Percentiles rank a stretch among this genome's conserved stretches.
phyloP scores from a whole-genome alignment of 2,888 invertebrate genomes.

The Julus scandinavius region DNA sequence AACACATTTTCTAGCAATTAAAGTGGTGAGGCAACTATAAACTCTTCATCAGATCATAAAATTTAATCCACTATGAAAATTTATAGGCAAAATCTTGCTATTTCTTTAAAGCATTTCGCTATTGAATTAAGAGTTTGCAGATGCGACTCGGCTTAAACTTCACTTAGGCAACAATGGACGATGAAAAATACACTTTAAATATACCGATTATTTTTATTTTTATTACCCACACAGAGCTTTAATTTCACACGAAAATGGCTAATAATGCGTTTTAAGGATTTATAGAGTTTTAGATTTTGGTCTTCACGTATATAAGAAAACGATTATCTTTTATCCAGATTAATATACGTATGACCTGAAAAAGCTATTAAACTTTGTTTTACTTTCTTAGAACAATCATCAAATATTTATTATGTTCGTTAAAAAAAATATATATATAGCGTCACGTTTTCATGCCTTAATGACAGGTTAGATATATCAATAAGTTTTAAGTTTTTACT shows the following conservation, averaged over 20 bases:
- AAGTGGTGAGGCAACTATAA: slow-evolving; percentile 24
- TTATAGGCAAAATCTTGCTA: not conserved
- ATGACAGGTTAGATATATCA: too few relatives aligned
- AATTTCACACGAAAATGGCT: not conserved
- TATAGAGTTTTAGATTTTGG: not conserved
- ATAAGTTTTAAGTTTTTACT: too few relatives aligned
- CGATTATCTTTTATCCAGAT: not conserved
- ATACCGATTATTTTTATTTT: not conserved
- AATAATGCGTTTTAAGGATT: not conserved
- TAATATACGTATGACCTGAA: not conserved
- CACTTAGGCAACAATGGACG: not conserved
- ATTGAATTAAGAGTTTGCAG: slow-evolving; percentile 15
- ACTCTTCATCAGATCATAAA: slow-evolving; percentile 44
- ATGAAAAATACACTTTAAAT: slow-evolving; percentile 40
- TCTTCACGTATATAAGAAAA: not conserved
- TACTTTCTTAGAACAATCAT: not conserved
- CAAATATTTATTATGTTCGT: not conserved
- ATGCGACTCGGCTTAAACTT: not conserved
- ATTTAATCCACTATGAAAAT: slow-evolving; percentile 42
- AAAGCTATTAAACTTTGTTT: not conserved
- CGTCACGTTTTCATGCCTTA: too few relatives aligned
- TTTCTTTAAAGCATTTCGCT: not conserved
- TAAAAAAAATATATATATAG: too few relatives aligned
- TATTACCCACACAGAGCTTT: not conserved
- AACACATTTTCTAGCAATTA: slow-evolving; percentile 44